phyloP scores from a whole-genome alignment of 2,888 invertebrate genomes.

The Diploptera punctata region DNA sequence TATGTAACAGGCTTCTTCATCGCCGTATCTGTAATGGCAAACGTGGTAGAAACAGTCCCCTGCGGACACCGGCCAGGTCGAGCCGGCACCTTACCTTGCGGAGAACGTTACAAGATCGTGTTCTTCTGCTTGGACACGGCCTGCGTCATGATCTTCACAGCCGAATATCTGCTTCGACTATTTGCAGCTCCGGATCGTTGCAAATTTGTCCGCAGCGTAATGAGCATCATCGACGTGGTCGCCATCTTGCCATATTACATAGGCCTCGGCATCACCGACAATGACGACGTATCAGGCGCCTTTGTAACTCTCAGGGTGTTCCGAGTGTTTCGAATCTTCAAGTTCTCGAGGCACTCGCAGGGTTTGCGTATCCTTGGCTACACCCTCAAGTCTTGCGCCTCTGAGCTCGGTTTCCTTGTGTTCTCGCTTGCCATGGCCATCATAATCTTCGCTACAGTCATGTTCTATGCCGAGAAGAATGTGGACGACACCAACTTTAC shows the following conservation, averaged over 20 bases:
- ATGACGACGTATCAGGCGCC: conserved; percentile 98
- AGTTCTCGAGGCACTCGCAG: conserved; percentile 99
- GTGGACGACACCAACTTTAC: conserved; percentile 97
- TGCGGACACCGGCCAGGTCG: conserved; percentile 89
- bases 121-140: conserved; percentile 99
- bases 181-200: conserved; percentile 99
- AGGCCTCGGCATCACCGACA: conserved; percentile 95
- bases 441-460: conserved; percentile 99
- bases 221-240: conserved; percentile 99
- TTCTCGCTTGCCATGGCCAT: conserved; percentile 99
- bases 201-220: conserved; percentile 97
- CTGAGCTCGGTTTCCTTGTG: conserved; percentile 98
- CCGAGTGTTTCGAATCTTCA: conserved; percentile 99
- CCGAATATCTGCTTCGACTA: conserved; percentile 92
- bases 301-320: conserved; percentile 99
- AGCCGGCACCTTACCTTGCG: conserved; percentile 91
- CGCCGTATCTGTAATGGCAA: conserved; percentile 98
- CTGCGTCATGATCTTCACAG: conserved; percentile 99
- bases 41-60: conserved; percentile 97
- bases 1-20: conserved; percentile 99
- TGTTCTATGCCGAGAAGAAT: conserved; percentile 99
- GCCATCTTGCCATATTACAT: conserved; percentile 99
- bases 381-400: conserved; percentile 98
- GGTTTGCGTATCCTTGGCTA: conserved; percentile 98
- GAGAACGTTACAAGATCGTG: conserved; percentile 96